phyloP scores from a whole-genome alignment of 2,888 invertebrate species.

The Julus scandinavius region DNA sequence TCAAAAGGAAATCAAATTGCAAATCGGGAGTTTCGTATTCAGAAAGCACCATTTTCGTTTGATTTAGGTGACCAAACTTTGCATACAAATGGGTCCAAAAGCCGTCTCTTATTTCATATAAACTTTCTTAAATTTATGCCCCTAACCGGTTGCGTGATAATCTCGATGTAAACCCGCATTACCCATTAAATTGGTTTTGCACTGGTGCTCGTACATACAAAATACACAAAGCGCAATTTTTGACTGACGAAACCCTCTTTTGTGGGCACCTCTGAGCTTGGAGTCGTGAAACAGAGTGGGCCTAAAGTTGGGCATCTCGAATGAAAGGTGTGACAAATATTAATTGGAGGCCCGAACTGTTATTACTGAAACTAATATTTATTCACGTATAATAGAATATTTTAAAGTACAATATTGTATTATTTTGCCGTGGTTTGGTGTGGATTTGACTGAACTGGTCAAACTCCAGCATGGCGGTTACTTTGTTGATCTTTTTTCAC shows the following conservation, averaged over 20 bases:
- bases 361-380: too few relatives aligned
- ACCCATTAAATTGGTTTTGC: constrained; percentile 13
- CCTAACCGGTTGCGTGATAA: background rate
- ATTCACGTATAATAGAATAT: too few relatives aligned
- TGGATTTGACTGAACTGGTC: too few relatives aligned
- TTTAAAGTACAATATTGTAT: too few relatives aligned
- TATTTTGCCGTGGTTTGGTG: too few relatives aligned
- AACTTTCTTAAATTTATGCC: background rate
- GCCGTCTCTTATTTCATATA: constrained; percentile 25
- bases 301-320: too few relatives aligned
- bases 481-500: too few relatives aligned
- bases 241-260: background rate
- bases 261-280: background rate
- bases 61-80: constrained; percentile 33
- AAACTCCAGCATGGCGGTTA: too few relatives aligned
- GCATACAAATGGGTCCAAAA: constrained; percentile 15
- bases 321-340: too few relatives aligned
- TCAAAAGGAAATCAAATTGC: constrained; percentile 21
- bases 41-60: background rate
- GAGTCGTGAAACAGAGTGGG: background rate
- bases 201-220: constrained; percentile 5
- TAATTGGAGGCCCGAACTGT: too few relatives aligned
- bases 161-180: constrained; percentile 23
- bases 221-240: background rate
- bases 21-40: background rate